phyloP scores from a whole-genome alignment of 1,140 invertebrate species.

The Chymomyza costata region DNA sequence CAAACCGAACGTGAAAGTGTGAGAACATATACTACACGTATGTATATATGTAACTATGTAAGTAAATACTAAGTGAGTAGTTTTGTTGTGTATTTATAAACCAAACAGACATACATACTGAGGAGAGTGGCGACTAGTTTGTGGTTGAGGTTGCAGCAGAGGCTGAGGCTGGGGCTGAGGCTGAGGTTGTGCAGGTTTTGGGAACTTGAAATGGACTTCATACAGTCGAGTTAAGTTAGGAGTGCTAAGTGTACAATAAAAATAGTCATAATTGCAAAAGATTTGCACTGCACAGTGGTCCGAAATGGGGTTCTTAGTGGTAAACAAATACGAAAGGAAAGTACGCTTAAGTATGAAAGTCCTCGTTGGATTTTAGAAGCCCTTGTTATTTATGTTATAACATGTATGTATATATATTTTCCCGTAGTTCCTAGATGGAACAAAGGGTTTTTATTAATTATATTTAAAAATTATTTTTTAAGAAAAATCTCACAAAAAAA shows the following conservation, averaged over 20 bases:
- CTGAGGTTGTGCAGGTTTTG: slow-evolving; percentile 25
- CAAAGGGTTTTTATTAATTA: no score
- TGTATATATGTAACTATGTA: background rate
- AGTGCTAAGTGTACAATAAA: slow-evolving; percentile 59
- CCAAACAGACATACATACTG: slow-evolving; percentile 27
- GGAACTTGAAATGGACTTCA: slow-evolving; percentile 17
- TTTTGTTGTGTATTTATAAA: slow-evolving; percentile 51
- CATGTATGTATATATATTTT: no score
- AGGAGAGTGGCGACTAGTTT: background rate
- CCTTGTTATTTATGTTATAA: no score
- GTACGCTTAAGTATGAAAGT: no score
- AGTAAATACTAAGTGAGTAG: background rate
- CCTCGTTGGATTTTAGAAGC: no score
- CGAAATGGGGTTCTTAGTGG: no score
- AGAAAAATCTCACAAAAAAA: no score
- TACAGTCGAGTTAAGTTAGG: slow-evolving; percentile 5
- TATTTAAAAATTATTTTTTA: no score
- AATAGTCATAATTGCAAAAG: slow-evolving; percentile 64
- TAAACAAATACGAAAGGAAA: no score
- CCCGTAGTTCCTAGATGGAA: no score
- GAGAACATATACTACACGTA: slow-evolving; percentile 23
- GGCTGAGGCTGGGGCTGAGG: slow-evolving; percentile 4
- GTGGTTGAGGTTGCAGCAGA: background rate
- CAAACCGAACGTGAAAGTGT: slow-evolving; percentile 67
- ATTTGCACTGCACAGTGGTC: no score